Percentiles rank a stretch among this genome's conserved stretches.
These are phyloP conservation scores for Selenia dentaria DNA, from an alignment of 2,888 invertebrate species.

Conservation along the genomic window DNA sequence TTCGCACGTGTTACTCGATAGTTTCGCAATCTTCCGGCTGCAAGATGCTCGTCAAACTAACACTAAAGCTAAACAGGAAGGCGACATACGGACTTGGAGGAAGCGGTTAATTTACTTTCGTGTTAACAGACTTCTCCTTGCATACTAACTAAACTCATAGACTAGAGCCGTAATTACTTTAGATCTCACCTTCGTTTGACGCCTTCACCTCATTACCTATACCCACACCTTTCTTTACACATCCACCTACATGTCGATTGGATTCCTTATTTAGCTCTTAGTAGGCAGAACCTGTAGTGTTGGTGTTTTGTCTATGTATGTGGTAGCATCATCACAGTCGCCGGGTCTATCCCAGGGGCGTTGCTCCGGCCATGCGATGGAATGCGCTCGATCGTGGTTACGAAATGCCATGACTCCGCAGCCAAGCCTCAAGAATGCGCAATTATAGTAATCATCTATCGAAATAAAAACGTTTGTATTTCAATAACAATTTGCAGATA, in stretches of 20 bases:
- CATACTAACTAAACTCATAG: constrained; percentile 1
- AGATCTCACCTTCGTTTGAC: constrained; percentile 41
- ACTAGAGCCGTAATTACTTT: constrained; percentile 7
- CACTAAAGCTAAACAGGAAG: constrained; percentile 33
- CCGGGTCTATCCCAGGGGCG: constrained; percentile 66
- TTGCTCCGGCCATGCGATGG: constrained; percentile 70
- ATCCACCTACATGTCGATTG: constrained; percentile 36
- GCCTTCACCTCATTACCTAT: constrained; percentile 49
- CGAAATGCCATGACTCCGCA: constrained; percentile 75
- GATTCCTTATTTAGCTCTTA: constrained; percentile 27
- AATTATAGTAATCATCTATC: constrained; percentile 50
- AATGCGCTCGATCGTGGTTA: constrained; percentile 78
- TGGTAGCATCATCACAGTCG: constrained; percentile 24
- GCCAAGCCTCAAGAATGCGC: constrained; percentile 62
- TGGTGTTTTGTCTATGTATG: constrained; percentile 32
- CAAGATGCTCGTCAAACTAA: constrained; percentile 38
- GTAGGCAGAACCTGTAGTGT: constrained; percentile 36
- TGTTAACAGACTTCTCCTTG: constrained; percentile 8
- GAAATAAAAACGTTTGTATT: constrained; percentile 36
- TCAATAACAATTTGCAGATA: constrained; percentile 9
- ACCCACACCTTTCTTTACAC: constrained; percentile 38
- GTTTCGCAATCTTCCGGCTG: constrained; percentile 66
- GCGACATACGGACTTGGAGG: constrained; percentile 26
- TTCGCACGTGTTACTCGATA: constrained; percentile 68
- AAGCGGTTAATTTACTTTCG: constrained; percentile 29